These are phyloP conservation scores for Drosophila cognata DNA, from an alignment of 2,888 invertebrate genomes.

Conservation along the genomic window DNA sequence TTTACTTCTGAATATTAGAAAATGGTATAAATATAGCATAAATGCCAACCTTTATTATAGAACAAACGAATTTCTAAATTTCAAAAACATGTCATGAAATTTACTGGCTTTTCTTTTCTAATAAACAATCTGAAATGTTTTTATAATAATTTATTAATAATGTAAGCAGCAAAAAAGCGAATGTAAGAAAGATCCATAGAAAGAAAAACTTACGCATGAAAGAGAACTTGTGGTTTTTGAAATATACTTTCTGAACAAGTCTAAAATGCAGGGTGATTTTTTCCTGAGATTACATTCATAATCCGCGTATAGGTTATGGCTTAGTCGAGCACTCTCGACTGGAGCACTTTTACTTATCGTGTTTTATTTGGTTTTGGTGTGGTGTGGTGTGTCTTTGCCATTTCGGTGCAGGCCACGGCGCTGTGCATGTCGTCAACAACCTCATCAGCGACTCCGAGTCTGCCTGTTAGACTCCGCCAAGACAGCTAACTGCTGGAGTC, in stretches of 20 bases:
- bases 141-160: background rate
- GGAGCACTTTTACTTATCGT: slow-evolving; percentile 25
- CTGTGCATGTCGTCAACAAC: slow-evolving; percentile 76
- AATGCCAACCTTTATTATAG: background rate
- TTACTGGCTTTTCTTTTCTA: background rate
- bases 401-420: slow-evolving; percentile 65
- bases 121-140: background rate
- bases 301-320: background rate
- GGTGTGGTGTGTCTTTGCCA: slow-evolving; percentile 51
- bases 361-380: slow-evolving; percentile 6
- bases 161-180: background rate
- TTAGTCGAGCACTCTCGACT: slow-evolving; percentile 7
- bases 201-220: background rate
- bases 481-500: slow-evolving; percentile 9
- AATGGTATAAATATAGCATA: too few relatives aligned
- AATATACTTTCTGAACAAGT: background rate
- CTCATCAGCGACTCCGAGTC: slow-evolving; percentile 62
- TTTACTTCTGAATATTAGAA: background rate
- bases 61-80: background rate
- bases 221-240: background rate
- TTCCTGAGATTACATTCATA: background rate
- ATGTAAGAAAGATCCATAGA: accelerated
- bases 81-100: background rate
- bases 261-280: background rate
- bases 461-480: slow-evolving; percentile 16